Evolutionary conservation across 23 tunicate genomes (phyloP).

Genomic region (Corella eumyota): DNA sequence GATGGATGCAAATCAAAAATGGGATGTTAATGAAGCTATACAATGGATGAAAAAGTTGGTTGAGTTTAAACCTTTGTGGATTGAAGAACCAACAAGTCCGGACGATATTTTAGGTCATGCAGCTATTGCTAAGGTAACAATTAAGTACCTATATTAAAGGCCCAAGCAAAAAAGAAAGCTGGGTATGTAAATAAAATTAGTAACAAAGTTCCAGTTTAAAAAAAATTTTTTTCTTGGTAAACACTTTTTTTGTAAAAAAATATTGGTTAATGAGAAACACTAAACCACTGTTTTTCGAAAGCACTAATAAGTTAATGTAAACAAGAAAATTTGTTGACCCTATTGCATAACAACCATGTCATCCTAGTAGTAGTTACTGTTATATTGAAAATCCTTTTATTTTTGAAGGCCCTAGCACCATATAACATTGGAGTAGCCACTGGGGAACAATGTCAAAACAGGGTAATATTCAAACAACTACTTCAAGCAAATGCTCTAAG

Average conservation of each 20-base stretch:
- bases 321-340: no score
- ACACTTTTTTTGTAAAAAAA: no score
- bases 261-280: no score
- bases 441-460: constrained; percentile 95
- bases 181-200: neutral
- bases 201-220: neutral
- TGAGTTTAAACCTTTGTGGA: constrained; percentile 86
- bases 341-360: no score
- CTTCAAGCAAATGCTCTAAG: constrained; percentile 49
- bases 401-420: constrained; percentile 63
- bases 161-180: neutral
- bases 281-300: no score
- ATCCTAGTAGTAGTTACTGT: no score
- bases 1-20: constrained; percentile 97
- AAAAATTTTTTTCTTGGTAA: no score
- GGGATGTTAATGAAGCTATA: constrained; percentile 98
- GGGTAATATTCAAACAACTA: constrained; percentile 93
- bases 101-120: constrained; percentile 97
- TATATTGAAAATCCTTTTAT: no score
- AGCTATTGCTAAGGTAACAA: constrained; percentile 59
- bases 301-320: no score
- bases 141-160: neutral
- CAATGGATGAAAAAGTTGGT: constrained; percentile 85
- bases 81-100: constrained; percentile 96
- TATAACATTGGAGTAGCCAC: constrained; percentile 91